These are phyloP conservation scores for Nasonia giraulti DNA, from an alignment of 1,140 invertebrate species.

Conservation along the genomic window DNA sequence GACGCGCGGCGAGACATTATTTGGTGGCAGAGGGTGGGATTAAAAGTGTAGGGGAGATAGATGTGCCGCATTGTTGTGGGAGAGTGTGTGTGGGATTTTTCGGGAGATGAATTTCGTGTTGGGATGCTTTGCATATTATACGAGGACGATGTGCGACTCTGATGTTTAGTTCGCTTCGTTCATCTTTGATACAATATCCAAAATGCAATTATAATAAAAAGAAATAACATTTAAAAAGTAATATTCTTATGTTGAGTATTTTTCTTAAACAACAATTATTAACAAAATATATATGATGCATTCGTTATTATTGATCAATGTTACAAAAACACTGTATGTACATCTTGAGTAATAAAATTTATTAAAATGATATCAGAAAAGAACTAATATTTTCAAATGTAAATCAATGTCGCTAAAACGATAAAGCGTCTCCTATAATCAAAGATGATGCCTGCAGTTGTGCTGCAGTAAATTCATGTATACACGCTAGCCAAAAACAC, in stretches of 20 bases:
- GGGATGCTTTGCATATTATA: not conserved
- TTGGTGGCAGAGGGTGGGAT: constrained; percentile 2
- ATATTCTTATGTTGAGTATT: not conserved
- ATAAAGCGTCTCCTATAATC: not conserved
- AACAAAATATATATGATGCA: too few relatives aligned
- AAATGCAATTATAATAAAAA: too few relatives aligned
- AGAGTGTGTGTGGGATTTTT: constrained; percentile 1
- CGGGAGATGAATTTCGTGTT: not conserved
- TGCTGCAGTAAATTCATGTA: not conserved
- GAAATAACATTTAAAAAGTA: not conserved
- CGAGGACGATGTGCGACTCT: not conserved
- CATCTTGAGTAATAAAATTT: too few relatives aligned
- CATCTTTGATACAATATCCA: too few relatives aligned
- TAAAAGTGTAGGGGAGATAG: not conserved
- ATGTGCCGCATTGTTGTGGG: constrained; percentile 12
- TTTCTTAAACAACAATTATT: not conserved
- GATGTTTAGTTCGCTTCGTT: not conserved
- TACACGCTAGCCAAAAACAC: constrained; percentile 46
- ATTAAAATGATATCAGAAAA: too few relatives aligned
- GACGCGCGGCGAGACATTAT: not conserved
- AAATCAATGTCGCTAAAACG: not conserved
- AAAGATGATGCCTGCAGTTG: not conserved
- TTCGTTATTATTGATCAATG: too few relatives aligned
- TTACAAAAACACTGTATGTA: too few relatives aligned
- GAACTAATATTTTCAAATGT: not conserved